Evolutionary conservation across 2,888 invertebrate species (phyloP).

Genomic region (Vesta saturnalis): DNA sequence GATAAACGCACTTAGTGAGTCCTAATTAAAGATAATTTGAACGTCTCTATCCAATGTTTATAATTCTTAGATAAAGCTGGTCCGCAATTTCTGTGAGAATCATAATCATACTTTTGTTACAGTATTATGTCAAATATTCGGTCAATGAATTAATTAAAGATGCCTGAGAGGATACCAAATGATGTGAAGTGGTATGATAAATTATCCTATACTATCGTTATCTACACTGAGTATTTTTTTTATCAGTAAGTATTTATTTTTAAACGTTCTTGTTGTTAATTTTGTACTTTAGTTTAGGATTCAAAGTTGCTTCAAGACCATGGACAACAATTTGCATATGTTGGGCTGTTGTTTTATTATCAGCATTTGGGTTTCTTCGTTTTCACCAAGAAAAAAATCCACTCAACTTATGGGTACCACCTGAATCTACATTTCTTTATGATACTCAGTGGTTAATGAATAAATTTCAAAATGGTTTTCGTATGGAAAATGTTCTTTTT

Average conservation of each 20-base stretch:
- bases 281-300: slow-evolving; percentile 66
- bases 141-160: too few species aligned
- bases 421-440: slow-evolving; percentile 72
- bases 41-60: too few species aligned
- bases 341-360: slow-evolving; percentile 67
- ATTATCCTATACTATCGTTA: slow-evolving; percentile 56
- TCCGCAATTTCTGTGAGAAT: too few species aligned
- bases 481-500: slow-evolving; percentile 70
- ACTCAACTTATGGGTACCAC: slow-evolving; percentile 79
- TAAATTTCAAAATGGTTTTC: slow-evolving; percentile 71
- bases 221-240: slow-evolving; percentile 56
- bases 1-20: too few species aligned
- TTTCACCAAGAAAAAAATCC: slow-evolving; percentile 81
- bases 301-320: slow-evolving; percentile 69
- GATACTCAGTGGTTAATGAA: slow-evolving; percentile 79
- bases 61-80: too few species aligned
- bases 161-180: slow-evolving; percentile 40
- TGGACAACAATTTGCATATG: slow-evolving; percentile 69
- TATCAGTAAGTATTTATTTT: slow-evolving; percentile 56
- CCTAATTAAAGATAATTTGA: too few species aligned
- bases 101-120: too few species aligned
- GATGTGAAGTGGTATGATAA: slow-evolving; percentile 53
- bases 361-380: slow-evolving; percentile 69
- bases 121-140: too few species aligned
- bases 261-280: background rate